These are phyloP conservation scores for Helicoverpa zea DNA, from an alignment of 1,140 invertebrate species.

Conservation along the genomic window DNA sequence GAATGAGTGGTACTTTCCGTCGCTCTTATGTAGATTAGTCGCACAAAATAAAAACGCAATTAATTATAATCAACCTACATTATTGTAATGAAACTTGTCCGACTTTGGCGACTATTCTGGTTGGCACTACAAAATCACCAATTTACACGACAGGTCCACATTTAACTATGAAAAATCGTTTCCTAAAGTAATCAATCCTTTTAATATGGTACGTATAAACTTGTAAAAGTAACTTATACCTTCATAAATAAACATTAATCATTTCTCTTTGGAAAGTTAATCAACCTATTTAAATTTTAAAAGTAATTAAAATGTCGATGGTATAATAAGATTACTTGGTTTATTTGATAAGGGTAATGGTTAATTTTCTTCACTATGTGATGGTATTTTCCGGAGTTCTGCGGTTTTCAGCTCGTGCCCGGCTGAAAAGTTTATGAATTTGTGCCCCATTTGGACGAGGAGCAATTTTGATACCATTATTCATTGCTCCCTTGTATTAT, in stretches of 20 bases:
- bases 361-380: not conserved
- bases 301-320: slow-evolving; percentile 40
- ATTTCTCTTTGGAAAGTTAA: slow-evolving; percentile 31
- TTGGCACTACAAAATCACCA: slow-evolving; percentile 9
- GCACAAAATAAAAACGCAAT: too few relatives aligned
- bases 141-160: slow-evolving; percentile 18
- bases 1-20: too few relatives aligned
- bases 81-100: slow-evolving; percentile 5
- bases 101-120: not conserved
- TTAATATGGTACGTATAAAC: slow-evolving; percentile 22
- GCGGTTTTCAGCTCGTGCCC: too few relatives aligned
- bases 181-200: slow-evolving; percentile 43
- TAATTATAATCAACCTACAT: not conserved
- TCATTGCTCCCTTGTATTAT: too few relatives aligned
- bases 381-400: not conserved
- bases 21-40: too few relatives aligned
- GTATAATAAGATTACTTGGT: not conserved
- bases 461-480: too few relatives aligned
- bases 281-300: slow-evolving; percentile 39
- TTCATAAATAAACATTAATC: slow-evolving; percentile 41
- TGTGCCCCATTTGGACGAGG: too few relatives aligned
- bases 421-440: too few relatives aligned
- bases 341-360: slow-evolving; percentile 4
- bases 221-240: slow-evolving; percentile 21
- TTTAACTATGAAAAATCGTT: slow-evolving; percentile 35